Evolutionary conservation across 2,113 vertebrate genomes (phyloP), one percentile per base, ranked within the genome.

Genomic region (Pogonocichla stellata): DNA sequence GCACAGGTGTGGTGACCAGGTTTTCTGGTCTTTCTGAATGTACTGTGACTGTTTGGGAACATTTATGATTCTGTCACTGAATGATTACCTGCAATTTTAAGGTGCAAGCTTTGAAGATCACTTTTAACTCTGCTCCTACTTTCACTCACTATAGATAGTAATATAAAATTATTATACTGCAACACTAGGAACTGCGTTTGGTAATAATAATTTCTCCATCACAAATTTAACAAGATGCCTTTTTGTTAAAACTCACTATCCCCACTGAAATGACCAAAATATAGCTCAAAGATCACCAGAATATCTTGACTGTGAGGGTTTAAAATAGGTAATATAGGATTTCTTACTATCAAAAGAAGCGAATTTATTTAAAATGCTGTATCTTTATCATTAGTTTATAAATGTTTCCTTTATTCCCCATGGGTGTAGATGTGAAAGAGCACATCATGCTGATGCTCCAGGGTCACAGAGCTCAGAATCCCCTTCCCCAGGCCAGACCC

Each of bases 401-500:
- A 31, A 19, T 33, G 48, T 77, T 75, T 75, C 19, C 26, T 92
- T 57, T 74, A 50, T 87, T 73, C 8, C 31, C 28, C 7, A 6
- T 18, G n/a, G 4, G 8, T 70, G 36, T 57, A 60, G 60, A 74
- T 12, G 8, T 45, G 12, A 77, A 86, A 66, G 11, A 64, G 3
- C 14, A 20, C 6, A 43, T 65, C 7, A 11, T 0, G 0, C 56
- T 36, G 36, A 10, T 40, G 53, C 6, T 51, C 6, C 40, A 50
- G n/a, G n/a, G 18, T 62, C 56, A 80, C 12, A 38, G 72, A 77
- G 40, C 18, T 86, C 31, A 22, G 31, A 54, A 18, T 60, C 19
- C 15, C 25, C 23, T 87, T 64, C 22, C 11, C 10, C 17, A 19
- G 0, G 2, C 12, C 2, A 4, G 60, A 53, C 3, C 24, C 31